These are phyloP conservation scores for Euzophera pinguis DNA, from an alignment of 2,888 invertebrate genomes.

Conservation along the genomic window DNA sequence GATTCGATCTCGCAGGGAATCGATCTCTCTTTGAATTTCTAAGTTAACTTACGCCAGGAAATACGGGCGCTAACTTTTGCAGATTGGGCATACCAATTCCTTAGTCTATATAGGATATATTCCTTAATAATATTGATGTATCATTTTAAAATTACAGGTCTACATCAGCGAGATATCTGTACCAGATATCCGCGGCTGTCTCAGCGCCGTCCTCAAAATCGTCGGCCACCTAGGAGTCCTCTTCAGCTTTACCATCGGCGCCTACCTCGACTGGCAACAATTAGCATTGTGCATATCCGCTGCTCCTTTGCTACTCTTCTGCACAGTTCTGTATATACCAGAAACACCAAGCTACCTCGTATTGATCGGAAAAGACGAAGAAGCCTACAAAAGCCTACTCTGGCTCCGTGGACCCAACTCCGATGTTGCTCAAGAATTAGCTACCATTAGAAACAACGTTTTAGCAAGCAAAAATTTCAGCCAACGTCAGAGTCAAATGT, in stretches of 20 bases:
- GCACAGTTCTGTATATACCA: conserved; percentile 88
- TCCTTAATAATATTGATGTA: neutral
- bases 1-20: too few species aligned
- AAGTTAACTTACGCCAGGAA: too few species aligned
- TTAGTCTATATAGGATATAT: too few species aligned
- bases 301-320: conserved; percentile 87
- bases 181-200: conserved; percentile 90
- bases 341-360: conserved; percentile 94
- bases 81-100: too few species aligned
- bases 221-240: conserved; percentile 92
- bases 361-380: conserved; percentile 85
- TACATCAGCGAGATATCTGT: conserved; percentile 96
- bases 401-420: conserved; percentile 91
- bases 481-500: conserved; percentile 67
- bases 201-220: conserved; percentile 92
- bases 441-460: conserved; percentile 85
- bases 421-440: conserved; percentile 87
- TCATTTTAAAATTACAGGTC: conserved; percentile 76
- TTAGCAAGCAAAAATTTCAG: conserved; percentile 76
- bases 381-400: conserved; percentile 82
- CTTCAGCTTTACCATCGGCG: conserved; percentile 90
- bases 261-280: conserved; percentile 91
- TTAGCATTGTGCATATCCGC: conserved; percentile 89
- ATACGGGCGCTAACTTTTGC: too few species aligned
- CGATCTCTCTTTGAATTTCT: too few species aligned